A percentile compares a stretch with the other conserved stretches of the same genome.
Conservation (phyloP, 2,797 vertebrate genomes). For the Brotula barbata region DNA sequence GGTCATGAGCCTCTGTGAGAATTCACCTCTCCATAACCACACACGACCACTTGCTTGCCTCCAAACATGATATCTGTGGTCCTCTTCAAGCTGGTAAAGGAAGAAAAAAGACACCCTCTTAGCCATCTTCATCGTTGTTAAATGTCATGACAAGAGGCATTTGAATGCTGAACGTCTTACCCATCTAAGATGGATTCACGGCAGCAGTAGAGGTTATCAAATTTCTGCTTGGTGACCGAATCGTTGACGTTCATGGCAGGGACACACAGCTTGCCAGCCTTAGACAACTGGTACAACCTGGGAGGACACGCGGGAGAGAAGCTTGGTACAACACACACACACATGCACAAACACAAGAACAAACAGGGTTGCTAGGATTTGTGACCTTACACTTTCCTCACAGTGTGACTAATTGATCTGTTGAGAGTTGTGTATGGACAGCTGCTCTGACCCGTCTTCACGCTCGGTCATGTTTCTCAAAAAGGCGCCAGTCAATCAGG, state of each 20-base stretch:
- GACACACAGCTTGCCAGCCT: constrained; percentile 96
- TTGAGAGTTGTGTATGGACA: constrained; percentile 27
- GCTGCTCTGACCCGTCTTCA: constrained; percentile 23
- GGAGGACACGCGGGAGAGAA: constrained; percentile 39
- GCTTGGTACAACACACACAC: constrained; percentile 18
- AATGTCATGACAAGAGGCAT: too few relatives aligned
- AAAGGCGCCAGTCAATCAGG: constrained; percentile 31
- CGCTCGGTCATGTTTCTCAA: constrained; percentile 36
- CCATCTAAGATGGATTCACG: constrained; percentile 97
- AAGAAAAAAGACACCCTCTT: constrained; percentile 25
- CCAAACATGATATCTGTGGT: constrained; percentile 99
- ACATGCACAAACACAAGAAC: constrained; percentile 5
- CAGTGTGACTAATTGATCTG: constrained; percentile 48
- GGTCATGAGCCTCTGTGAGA: not conserved
- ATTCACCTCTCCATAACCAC: constrained; percentile 98
- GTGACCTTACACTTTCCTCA: constrained; percentile 35
- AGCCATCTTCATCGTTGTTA: constrained; percentile 24
- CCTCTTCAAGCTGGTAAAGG: constrained; percentile 90
- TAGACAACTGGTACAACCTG: constrained; percentile 97
- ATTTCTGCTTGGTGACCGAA: constrained; percentile 99
- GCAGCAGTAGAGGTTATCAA: constrained; percentile 98
- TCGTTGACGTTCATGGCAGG: constrained; percentile 99
- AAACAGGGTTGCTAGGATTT: constrained; percentile 14
- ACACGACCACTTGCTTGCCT: constrained; percentile 97
- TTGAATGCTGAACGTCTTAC: constrained; percentile 75